Evolutionary conservation across 2,888 invertebrate species (phyloP).

Genomic region (Notodromas monacha): DNA sequence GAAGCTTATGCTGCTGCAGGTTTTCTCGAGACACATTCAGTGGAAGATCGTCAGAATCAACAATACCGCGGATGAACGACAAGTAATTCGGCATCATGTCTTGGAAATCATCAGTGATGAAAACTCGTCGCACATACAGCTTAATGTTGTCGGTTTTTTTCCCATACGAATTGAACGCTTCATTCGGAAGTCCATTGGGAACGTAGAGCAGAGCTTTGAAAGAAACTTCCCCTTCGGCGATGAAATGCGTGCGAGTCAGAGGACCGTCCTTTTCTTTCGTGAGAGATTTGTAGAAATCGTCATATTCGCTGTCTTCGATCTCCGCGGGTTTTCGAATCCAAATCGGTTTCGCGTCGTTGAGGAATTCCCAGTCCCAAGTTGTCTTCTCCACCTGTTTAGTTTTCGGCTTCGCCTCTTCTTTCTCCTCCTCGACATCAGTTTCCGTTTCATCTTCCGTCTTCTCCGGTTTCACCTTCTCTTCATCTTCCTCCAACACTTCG

Average conservation of each 20-base stretch:
- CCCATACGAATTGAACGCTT: constrained; percentile 82
- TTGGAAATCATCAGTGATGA: constrained; percentile 96
- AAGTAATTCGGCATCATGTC: constrained; percentile 97
- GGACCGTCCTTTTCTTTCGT: constrained; percentile 62
- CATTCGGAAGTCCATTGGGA: constrained; percentile 58
- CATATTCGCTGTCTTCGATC: constrained; percentile 58
- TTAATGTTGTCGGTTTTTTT: constrained; percentile 78
- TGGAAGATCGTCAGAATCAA: constrained; percentile 93
- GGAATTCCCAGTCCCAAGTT: constrained; percentile 84
- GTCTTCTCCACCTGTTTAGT: constrained; percentile 72
- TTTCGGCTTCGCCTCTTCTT: constrained; percentile 31
- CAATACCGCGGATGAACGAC: constrained; percentile 75
- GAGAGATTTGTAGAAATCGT: constrained; percentile 72
- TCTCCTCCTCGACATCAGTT: constrained; percentile 19
- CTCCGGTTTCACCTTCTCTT: constrained; percentile 23
- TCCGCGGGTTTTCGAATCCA: constrained; percentile 75
- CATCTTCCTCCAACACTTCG: constrained; percentile 16
- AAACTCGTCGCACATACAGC: constrained; percentile 84
- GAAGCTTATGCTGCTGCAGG: constrained; percentile 86
- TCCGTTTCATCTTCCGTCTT: constrained; percentile 18
- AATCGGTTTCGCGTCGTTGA: constrained; percentile 90
- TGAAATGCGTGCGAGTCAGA: constrained; percentile 61
- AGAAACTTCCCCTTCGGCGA: constrained; percentile 95
- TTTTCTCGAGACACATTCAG: constrained; percentile 92
- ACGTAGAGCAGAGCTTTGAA: constrained; percentile 87